Percentiles rank a stretch among this genome's conserved stretches.
phyloP scores from a whole-genome alignment of 2,888 invertebrate species.

The Tetranychus truncatus region DNA sequence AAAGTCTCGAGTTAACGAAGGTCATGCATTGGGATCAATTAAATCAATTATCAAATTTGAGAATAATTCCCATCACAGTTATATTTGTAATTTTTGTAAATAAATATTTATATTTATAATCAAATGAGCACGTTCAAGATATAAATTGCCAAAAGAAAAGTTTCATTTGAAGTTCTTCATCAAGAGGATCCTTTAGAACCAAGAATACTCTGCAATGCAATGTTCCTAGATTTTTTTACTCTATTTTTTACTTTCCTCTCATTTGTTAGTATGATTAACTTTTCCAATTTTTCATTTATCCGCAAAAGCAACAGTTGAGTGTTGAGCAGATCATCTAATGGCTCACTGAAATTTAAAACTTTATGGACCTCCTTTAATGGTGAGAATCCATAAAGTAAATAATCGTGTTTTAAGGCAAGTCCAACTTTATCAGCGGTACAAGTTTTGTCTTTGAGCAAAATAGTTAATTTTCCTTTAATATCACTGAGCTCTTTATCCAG shows the following conservation, averaged over 20 bases:
- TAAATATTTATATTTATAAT: too few species aligned
- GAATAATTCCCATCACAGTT: too few species aligned
- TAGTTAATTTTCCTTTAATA: not conserved
- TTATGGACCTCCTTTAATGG: conserved; percentile 18
- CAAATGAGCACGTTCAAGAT: too few species aligned
- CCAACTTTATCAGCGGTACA: not conserved
- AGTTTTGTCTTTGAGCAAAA: not conserved
- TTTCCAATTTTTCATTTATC: conserved; percentile 14
- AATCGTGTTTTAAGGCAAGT: conserved; percentile 19
- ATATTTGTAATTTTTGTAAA: too few species aligned
- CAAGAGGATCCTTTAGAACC: not conserved
- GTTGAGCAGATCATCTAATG: not conserved
- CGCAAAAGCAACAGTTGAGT: conserved; percentile 1
- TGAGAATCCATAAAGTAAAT: conserved; percentile 18
- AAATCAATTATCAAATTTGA: too few species aligned
- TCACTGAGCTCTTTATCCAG: not conserved
- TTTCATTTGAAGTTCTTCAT: not conserved
- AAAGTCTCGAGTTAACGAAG: too few species aligned
- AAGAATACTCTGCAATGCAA: conserved; percentile 11
- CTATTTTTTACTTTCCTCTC: not conserved
- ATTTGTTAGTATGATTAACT: conserved; percentile 8
- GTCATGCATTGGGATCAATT: too few species aligned
- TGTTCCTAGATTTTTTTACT: not conserved
- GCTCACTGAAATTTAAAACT: not conserved
- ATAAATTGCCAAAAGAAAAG: too few species aligned